phyloP scores from a whole-genome alignment of 2,797 vertebrate species.

The Monodelphis domestica region DNA sequence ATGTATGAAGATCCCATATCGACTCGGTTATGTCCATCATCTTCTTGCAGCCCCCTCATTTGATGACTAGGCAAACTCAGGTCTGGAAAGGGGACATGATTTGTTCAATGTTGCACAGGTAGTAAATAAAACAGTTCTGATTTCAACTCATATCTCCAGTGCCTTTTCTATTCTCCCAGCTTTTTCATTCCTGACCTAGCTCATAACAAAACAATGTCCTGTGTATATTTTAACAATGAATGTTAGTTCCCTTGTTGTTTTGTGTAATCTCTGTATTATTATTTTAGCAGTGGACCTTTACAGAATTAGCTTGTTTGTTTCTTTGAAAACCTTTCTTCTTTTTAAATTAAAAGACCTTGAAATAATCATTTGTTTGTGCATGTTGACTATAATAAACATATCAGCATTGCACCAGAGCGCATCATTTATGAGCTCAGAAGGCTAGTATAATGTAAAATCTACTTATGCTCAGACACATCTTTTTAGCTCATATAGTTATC shows the following conservation, averaged over 20 bases:
- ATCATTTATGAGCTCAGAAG: not conserved
- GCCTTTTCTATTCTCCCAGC: not conserved
- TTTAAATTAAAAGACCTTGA: not conserved
- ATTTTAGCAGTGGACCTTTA: not conserved
- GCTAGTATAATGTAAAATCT: conserved; percentile 3
- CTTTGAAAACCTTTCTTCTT: not conserved
- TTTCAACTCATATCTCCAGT: not conserved
- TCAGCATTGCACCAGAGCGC: not conserved
- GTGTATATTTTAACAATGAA: fast-evolving
- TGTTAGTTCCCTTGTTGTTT: not conserved
- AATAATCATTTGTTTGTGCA: not conserved
- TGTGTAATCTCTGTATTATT: not conserved
- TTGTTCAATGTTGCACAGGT: not conserved
- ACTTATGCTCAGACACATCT: not conserved
- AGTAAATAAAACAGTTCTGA: not conserved
- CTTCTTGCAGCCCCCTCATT: not conserved
- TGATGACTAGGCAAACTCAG: not conserved
- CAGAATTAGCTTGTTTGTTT: not conserved
- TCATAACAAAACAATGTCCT: not conserved
- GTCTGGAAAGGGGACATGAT: not conserved
- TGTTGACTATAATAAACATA: not conserved
- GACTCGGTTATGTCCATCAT: not conserved
- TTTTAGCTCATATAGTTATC: not conserved
- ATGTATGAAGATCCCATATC: not conserved
- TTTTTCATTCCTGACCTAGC: not conserved